A percentile compares a stretch with the other conserved stretches of the same genome.
phyloP scores from a whole-genome alignment of 2,888 invertebrate genomes.

The Oscheius sp. region DNA sequence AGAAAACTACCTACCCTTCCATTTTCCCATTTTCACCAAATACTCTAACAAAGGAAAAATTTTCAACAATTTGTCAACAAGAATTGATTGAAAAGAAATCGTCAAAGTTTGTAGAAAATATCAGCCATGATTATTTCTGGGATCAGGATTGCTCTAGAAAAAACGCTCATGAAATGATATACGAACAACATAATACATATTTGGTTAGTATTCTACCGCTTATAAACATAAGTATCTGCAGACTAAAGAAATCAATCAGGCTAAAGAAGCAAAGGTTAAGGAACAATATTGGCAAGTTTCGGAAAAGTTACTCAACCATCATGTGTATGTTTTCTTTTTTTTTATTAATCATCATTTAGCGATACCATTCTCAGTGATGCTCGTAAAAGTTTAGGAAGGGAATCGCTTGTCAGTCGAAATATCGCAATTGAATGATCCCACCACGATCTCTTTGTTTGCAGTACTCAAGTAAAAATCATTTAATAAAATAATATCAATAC shows the following conservation, averaged over 20 bases:
- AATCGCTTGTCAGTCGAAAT: not conserved
- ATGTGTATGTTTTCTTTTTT: not conserved
- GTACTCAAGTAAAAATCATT: not conserved
- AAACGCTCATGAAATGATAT: conserved; percentile 13
- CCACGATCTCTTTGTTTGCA: too few species aligned
- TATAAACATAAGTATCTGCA: not conserved
- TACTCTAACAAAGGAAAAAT: not conserved
- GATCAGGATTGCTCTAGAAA: conserved; percentile 1
- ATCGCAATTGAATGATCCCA: not conserved
- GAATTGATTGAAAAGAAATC: conserved; percentile 1
- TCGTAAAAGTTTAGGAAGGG: not conserved
- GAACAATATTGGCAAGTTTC: not conserved
- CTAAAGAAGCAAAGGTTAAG: not conserved
- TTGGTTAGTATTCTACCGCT: not conserved
- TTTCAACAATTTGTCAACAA: not conserved
- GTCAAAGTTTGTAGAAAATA: not conserved
- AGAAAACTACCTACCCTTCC: not conserved
- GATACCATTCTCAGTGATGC: not conserved
- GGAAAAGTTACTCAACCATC: not conserved
- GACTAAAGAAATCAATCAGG: not conserved
- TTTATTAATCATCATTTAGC: not conserved
- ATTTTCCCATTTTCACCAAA: too few species aligned
- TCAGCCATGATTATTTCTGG: not conserved
- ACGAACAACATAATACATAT: not conserved
- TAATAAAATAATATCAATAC: too few species aligned